A percentile compares a stretch with the other conserved stretches of the same genome.
Evolutionary conservation across 1,140 invertebrate species (phyloP).

Genomic region (Lepidurus couesii): DNA sequence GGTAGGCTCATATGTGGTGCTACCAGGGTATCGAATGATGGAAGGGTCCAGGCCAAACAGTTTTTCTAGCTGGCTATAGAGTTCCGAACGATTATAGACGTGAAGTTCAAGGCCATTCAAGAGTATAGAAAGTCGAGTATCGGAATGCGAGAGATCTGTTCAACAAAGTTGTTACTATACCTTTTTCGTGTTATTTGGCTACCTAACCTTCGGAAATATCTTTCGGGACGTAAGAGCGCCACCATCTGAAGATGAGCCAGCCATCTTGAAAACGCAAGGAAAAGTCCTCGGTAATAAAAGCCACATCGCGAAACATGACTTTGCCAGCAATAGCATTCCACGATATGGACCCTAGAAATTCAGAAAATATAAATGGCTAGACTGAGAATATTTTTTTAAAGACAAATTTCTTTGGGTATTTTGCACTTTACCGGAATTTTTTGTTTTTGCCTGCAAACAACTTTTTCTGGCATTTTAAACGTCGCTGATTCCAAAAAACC

Average conservation of each 20-base stretch:
- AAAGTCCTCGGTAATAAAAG: slow-evolving; percentile 91
- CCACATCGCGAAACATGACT: slow-evolving; percentile 96
- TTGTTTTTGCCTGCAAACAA: too few species aligned
- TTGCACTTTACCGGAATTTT: too few species aligned
- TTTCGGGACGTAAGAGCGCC: slow-evolving; percentile 89
- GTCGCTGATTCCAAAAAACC: too few species aligned
- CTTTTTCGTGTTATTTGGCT: slow-evolving; percentile 33
- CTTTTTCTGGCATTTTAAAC: too few species aligned
- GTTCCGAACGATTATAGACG: slow-evolving; percentile 85
- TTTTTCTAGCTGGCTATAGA: slow-evolving; percentile 84
- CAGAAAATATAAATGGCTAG: slow-evolving; percentile 30
- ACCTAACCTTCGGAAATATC: slow-evolving; percentile 81
- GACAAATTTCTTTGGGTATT: slow-evolving; percentile 46
- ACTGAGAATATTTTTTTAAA: background rate
- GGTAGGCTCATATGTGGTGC: background rate
- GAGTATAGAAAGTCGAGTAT: slow-evolving; percentile 86
- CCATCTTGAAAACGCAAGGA: slow-evolving; percentile 91
- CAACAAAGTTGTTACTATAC: background rate
- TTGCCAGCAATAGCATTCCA: slow-evolving; percentile 92
- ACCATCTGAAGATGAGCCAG: slow-evolving; percentile 95
- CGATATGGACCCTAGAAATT: slow-evolving; percentile 78
- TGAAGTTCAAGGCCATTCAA: slow-evolving; percentile 95
- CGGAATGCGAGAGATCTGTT: slow-evolving; percentile 55
- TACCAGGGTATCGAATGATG: slow-evolving; percentile 55
- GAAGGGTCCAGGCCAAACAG: slow-evolving; percentile 75